Percentiles rank a stretch among this genome's conserved stretches.
Conservation (phyloP, 2,797 vertebrate genomes). For the Denticeps clupeoides region DNA sequence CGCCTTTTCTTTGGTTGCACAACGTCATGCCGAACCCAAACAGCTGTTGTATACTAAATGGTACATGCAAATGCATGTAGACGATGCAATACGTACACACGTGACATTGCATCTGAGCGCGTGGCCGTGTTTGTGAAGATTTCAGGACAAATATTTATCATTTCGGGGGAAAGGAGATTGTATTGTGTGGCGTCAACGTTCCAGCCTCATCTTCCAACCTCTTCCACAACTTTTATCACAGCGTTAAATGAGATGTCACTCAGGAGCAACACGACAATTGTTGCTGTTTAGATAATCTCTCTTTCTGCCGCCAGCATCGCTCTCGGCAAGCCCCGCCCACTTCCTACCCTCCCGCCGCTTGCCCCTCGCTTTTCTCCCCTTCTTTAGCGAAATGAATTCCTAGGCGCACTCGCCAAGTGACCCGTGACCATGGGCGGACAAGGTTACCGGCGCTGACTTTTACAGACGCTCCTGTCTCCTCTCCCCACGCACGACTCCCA, state of each 20-base stretch:
- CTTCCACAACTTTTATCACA: neutral
- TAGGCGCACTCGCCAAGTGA: slow-evolving; percentile 59
- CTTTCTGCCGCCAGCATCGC: slow-evolving; percentile 30
- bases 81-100: too few relatives aligned
- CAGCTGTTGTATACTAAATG: too few relatives aligned
- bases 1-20: too few relatives aligned
- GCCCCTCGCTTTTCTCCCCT: slow-evolving; percentile 30
- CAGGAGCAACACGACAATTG: slow-evolving; percentile 10
- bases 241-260: slow-evolving; percentile 29
- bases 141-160: neutral
- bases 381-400: slow-evolving; percentile 64
- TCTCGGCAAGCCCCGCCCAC: slow-evolving; percentile 23
- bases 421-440: slow-evolving; percentile 54
- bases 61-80: too few relatives aligned
- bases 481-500: slow-evolving; percentile 19
- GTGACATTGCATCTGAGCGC: too few relatives aligned
- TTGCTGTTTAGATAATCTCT: slow-evolving; percentile 27
- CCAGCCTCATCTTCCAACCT: neutral
- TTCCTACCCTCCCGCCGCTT: slow-evolving; percentile 11
- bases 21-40: too few relatives aligned
- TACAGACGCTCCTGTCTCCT: slow-evolving; percentile 48
- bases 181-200: neutral
- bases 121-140: too few relatives aligned
- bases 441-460: slow-evolving; percentile 54
- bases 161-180: neutral